Conservation (phyloP, 2,888 invertebrate species). For the Leptogaster cylindrica region DNA sequence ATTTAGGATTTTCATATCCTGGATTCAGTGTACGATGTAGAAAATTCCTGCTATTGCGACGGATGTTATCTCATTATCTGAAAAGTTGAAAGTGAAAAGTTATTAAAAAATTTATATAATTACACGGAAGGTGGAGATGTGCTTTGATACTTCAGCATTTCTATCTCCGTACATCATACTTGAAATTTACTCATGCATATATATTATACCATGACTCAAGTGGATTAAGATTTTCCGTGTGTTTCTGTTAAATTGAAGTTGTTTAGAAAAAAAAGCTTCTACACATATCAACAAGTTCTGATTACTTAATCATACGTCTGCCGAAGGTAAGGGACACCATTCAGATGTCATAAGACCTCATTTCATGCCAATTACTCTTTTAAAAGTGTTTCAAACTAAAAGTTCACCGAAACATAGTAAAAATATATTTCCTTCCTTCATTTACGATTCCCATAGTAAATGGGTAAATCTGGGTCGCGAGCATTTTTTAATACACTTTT, state of each 20-base stretch:
- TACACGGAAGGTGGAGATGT: background rate
- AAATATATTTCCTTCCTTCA: background rate
- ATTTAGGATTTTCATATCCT: conserved; percentile 22
- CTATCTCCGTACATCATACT: too few species aligned
- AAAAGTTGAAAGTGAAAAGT: conserved; percentile 10
- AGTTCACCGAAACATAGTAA: background rate
- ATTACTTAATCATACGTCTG: background rate
- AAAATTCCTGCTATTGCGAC: background rate
- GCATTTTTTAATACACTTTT: background rate
- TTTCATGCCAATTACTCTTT: conserved; percentile 24
- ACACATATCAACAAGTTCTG: conserved; percentile 13
- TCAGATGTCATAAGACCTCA: conserved; percentile 4
- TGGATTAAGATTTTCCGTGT: too few species aligned
- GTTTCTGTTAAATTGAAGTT: too few species aligned
- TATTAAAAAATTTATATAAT: background rate
- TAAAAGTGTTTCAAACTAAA: background rate
- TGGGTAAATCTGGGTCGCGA: conserved; percentile 4
- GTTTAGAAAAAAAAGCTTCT: too few species aligned
- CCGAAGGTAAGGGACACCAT: background rate
- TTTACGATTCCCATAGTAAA: conserved; percentile 7
- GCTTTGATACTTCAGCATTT: too few species aligned
- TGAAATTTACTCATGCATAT: too few species aligned
- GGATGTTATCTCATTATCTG: conserved; percentile 34
- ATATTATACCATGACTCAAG: too few species aligned
- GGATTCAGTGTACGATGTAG: too few species aligned